These are phyloP conservation scores for Cheirogaleus major DNA, from an alignment of 2,797 vertebrate genomes.

Conservation along the genomic window DNA sequence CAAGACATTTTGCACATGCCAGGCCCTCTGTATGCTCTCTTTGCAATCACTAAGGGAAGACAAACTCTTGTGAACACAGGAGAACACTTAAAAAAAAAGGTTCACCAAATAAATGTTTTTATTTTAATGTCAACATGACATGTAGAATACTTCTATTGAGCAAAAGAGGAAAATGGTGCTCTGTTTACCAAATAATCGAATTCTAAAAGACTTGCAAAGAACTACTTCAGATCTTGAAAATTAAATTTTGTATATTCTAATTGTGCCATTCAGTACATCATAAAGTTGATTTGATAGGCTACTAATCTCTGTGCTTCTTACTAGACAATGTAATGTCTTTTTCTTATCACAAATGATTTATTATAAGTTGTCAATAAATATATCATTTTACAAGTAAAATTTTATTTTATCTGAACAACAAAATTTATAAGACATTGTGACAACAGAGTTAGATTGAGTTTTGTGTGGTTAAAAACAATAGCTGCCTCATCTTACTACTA, in stretches of 20 bases:
- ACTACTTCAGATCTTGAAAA: slow-evolving; percentile 36
- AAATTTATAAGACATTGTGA: neutral
- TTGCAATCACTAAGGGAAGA: neutral
- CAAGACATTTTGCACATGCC: neutral
- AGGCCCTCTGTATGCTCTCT: neutral
- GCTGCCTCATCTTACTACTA: neutral
- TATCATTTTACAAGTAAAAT: slow-evolving; percentile 42
- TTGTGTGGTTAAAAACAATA: neutral
- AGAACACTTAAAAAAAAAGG: neutral
- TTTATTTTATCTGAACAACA: slow-evolving; percentile 15
- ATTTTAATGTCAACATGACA: slow-evolving; percentile 4
- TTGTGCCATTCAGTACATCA: neutral
- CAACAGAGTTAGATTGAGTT: neutral
- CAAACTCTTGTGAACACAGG: neutral
- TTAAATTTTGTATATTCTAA: slow-evolving; percentile 29
- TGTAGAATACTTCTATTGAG: neutral
- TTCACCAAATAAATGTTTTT: neutral
- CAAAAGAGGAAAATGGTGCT: neutral
- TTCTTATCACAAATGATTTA: neutral
- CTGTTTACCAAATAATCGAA: neutral
- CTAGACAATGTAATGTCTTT: neutral
- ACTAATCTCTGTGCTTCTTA: neutral
- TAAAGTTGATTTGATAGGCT: neutral
- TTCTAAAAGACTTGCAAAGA: slow-evolving; percentile 49
- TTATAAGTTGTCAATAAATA: slow-evolving; percentile 14